Percentiles rank a stretch among this genome's conserved stretches.
These are phyloP conservation scores for Pycnomerus fuliginosus DNA, from an alignment of 2,888 invertebrate species.

Conservation along the genomic window DNA sequence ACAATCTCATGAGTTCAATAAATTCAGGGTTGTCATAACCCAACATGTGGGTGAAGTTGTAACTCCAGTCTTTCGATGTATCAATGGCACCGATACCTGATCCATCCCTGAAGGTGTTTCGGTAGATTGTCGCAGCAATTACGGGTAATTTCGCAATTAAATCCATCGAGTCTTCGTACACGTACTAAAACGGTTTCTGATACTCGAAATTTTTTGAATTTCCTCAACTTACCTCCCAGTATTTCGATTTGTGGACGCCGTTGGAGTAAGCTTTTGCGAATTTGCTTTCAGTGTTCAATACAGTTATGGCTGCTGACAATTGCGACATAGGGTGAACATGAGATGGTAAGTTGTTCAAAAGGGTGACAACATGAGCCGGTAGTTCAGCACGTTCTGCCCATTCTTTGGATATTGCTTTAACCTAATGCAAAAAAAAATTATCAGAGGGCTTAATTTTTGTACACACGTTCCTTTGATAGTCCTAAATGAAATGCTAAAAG, in stretches of 20 bases:
- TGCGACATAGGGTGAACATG: slow-evolving; percentile 94
- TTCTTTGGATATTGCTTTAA: slow-evolving; percentile 71
- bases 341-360: slow-evolving; percentile 88
- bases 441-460: too few species aligned
- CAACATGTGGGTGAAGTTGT: slow-evolving; percentile 89
- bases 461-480: too few species aligned
- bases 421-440: slow-evolving; percentile 56
- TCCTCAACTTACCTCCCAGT: slow-evolving; percentile 68
- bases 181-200: slow-evolving; percentile 55
- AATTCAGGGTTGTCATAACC: slow-evolving; percentile 84
- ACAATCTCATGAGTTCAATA: slow-evolving; percentile 88
- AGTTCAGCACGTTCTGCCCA: slow-evolving; percentile 88
- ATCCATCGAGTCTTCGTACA: slow-evolving; percentile 93
- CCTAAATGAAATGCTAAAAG: too few species aligned
- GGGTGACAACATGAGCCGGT: slow-evolving; percentile 88
- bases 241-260: slow-evolving; percentile 84
- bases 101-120: slow-evolving; percentile 82
- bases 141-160: slow-evolving; percentile 93
- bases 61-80: slow-evolving; percentile 87
- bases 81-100: slow-evolving; percentile 88
- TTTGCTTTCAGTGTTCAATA: slow-evolving; percentile 88
- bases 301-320: slow-evolving; percentile 87
- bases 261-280: slow-evolving; percentile 88
- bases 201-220: background rate
- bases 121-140: slow-evolving; percentile 90